A percentile compares a stretch with the other conserved stretches of the same genome.
Conservation (phyloP, 30 jellyfish, hydroid and myxozoan species). For the Aurelia sp. region DNA sequence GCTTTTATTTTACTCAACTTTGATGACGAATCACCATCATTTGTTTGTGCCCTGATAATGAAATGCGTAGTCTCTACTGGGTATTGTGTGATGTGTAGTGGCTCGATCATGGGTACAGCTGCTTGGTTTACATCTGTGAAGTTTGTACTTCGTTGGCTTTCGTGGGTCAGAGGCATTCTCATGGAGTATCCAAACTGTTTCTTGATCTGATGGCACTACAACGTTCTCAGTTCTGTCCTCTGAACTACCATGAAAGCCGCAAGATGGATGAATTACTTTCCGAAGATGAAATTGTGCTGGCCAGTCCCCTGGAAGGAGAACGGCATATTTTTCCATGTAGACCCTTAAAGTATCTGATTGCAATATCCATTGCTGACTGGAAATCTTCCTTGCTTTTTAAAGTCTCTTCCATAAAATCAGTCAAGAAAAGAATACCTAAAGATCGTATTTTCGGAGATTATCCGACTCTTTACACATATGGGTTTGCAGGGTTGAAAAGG, state of each 20-base stretch:
- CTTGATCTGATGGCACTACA: too few relatives aligned
- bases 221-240: neutral
- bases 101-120: neutral
- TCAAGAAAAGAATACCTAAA: neutral
- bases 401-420: neutral
- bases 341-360: neutral
- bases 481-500: neutral
- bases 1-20: neutral
- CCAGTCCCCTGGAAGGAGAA: constrained; percentile 15
- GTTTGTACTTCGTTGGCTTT: too few relatives aligned
- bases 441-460: neutral
- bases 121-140: neutral
- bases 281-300: neutral
- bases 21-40: constrained; percentile 13
- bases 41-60: constrained; percentile 19
- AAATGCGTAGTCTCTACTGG: constrained; percentile 45
- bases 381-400: neutral
- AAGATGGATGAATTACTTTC: neutral
- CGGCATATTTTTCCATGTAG: neutral
- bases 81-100: constrained; percentile 9
- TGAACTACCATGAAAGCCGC: neutral
- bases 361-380: neutral
- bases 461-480: constrained; percentile 3
- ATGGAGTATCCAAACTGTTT: too few relatives aligned
- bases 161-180: too few relatives aligned